Base-by-base conservation (phyloP, 53 echinoderm and acorn worm genomes). In the Luidia sarsii region DNA sequence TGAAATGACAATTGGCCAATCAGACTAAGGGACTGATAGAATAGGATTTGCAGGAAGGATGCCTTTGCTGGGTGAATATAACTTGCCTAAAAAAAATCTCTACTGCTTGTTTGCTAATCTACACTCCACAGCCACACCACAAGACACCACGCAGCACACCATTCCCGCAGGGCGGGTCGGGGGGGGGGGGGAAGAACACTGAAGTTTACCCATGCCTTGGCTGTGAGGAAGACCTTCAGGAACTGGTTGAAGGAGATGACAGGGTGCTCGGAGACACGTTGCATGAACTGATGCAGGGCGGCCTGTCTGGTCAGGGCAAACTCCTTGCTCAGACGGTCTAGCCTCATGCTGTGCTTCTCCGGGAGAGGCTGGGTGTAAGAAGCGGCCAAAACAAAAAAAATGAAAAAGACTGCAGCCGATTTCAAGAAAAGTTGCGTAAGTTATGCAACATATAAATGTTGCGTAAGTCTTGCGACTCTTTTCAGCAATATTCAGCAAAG, bases 201-300 rank as follows among this genome's bases (percentile, higher is more conserved):
- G 67, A 81, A 70, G 66, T 81, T 96, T 96, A 96, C 96, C 96
- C 96, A 96, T 96, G 93, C 96, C 96, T 96, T 96, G 64, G 91
- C 96, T 37, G 96, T 96, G 21, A 96, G 84, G 57, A 96, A 96
- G 68, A 96, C 80, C 79, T 96, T 88, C 64, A 97, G 88, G 46
- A 67, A 88, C 49, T 90, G 90, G 50, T 97, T 93, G 85, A 93
- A 97, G 50, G 97, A 97, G n/a, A 97, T 71, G 1, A 91, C 88
- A 1, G 97, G 92, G 61, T 96, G 96, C 57, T 96, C 92, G 3
- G 96, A 81, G 48, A 97, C 89, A 54, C 97, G 79, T 37, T 80
- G 85, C 75, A 97, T 59, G 75, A 97, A 97, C 56, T 93, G 88
- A 86, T 93, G 86, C 80, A 97, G 91, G 22, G 97, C 97, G n/a